phyloP scores from a whole-genome alignment of 2,113 vertebrate genomes.

The Bambusicola thoracicus region DNA sequence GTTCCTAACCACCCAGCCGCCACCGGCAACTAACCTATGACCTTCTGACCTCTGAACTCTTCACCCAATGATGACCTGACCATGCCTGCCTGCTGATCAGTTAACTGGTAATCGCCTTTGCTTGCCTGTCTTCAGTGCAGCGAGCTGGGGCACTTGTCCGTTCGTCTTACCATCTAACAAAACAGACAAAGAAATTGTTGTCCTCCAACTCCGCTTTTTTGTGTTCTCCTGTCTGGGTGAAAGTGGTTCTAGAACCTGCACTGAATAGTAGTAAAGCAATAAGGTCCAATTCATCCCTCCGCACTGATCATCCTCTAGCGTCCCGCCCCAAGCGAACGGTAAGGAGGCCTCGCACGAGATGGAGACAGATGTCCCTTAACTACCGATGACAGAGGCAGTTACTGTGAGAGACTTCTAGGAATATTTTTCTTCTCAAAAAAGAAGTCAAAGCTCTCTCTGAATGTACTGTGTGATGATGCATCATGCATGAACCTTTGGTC shows the following conservation, averaged over 20 bases:
- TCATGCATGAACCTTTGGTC: slow-evolving; percentile 88
- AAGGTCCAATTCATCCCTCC: slow-evolving; percentile 86
- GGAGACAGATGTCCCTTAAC: slow-evolving; percentile 80
- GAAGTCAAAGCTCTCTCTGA: slow-evolving; percentile 84
- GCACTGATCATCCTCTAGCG: slow-evolving; percentile 81
- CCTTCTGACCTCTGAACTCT: slow-evolving; percentile 99
- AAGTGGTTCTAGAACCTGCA: slow-evolving; percentile 90
- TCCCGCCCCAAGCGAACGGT: slow-evolving; percentile 81
- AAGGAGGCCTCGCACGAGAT: slow-evolving; percentile 81
- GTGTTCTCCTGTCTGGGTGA: slow-evolving; percentile 81
- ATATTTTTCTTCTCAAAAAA: slow-evolving; percentile 77
- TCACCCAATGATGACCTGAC: slow-evolving; percentile 99
- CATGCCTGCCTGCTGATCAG: slow-evolving; percentile 98
- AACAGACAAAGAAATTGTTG: slow-evolving; percentile 85
- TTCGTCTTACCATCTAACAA: slow-evolving; percentile 90
- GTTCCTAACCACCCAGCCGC: slow-evolving; percentile 99
- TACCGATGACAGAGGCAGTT: slow-evolving; percentile 85
- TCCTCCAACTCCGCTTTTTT: slow-evolving; percentile 83
- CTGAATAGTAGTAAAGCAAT: slow-evolving; percentile 94
- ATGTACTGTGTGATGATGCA: slow-evolving; percentile 88
- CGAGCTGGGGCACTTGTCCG: slow-evolving; percentile 89
- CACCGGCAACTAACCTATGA: slow-evolving; percentile 99
- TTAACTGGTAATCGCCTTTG: slow-evolving; percentile 97
- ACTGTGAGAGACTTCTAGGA: slow-evolving; percentile 85
- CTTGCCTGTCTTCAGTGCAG: slow-evolving; percentile 90